These are phyloP conservation scores for Cistogaster globosa DNA, from an alignment of 2,888 invertebrate genomes.

Conservation along the genomic window DNA sequence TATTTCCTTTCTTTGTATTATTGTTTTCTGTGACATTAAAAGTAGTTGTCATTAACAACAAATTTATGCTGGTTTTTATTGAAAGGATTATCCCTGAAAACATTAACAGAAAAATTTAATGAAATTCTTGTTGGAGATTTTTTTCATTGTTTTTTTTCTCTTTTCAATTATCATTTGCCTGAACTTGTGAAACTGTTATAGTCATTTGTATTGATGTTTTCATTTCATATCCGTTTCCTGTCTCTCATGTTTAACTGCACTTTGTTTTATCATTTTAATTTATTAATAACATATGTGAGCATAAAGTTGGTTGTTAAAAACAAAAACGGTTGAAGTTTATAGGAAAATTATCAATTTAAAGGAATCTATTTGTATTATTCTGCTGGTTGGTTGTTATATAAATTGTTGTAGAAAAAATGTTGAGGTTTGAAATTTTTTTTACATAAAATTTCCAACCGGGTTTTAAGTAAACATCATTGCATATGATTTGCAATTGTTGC, in stretches of 20 bases:
- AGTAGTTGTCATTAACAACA: no score
- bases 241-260: neutral
- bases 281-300: constrained; percentile 24
- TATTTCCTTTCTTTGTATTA: no score
- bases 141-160: neutral
- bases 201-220: constrained; percentile 26
- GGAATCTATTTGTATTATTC: neutral
- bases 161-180: constrained; percentile 23
- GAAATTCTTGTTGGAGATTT: no score
- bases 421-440: neutral
- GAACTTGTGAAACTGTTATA: constrained; percentile 7
- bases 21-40: no score
- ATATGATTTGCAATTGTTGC: neutral
- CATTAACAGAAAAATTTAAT: no score
- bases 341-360: neutral
- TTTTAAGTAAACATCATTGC: no score
- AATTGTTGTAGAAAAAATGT: no score
- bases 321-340: neutral
- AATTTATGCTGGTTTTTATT: no score
- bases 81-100: no score
- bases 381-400: neutral
- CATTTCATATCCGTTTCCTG: constrained; percentile 51
- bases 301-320: neutral
- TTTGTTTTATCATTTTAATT: constrained; percentile 39
- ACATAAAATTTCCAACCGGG: neutral